Percentiles rank a stretch among this genome's conserved stretches.
Conservation (phyloP, 2,113 vertebrate genomes). For the Arenaria interpres region DNA sequence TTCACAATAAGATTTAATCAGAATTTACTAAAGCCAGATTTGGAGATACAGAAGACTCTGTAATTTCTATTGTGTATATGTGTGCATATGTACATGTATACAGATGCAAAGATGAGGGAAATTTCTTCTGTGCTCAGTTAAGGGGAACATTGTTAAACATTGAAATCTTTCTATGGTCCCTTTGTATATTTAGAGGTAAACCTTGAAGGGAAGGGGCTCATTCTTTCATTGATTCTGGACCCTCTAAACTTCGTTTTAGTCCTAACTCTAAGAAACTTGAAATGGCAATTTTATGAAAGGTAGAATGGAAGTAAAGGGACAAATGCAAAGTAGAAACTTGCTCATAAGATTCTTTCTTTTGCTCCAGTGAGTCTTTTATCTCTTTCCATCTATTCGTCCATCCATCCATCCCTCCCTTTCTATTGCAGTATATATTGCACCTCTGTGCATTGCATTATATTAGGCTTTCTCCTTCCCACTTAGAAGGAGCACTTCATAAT, state of each 20-base stretch:
- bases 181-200: background rate
- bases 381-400: background rate
- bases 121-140: background rate
- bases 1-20: background rate
- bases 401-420: background rate
- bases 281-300: background rate
- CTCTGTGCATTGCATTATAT: background rate
- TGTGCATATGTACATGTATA: background rate
- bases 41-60: background rate
- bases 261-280: background rate
- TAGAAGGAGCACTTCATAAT: background rate
- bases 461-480: background rate
- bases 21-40: background rate
- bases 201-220: background rate
- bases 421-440: background rate
- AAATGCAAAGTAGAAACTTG: background rate
- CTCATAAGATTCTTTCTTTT: background rate
- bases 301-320: background rate
- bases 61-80: background rate
- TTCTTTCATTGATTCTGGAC: background rate
- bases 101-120: background rate
- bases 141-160: background rate
- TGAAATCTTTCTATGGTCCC: background rate
- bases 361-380: background rate
- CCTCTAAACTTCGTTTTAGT: background rate